Evolutionary conservation across 2,113 vertebrate species (phyloP), one percentile per base, ranked within the genome.

Genomic region (Circaetus gallicus): DNA sequence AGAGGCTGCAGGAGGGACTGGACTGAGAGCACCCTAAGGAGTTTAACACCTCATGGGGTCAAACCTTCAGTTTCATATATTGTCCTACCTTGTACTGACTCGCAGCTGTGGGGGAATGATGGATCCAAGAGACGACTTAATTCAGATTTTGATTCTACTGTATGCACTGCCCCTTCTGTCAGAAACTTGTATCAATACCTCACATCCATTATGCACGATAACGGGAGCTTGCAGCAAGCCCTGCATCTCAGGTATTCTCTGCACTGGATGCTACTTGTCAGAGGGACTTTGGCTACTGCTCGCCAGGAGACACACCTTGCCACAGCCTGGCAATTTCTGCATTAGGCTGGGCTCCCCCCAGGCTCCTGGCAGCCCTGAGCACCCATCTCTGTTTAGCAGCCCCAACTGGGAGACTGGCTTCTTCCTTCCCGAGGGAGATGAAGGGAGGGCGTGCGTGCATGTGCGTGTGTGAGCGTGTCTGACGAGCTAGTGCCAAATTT

Each of bases 361-460:
- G 6, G 18, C 18, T 79, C 11, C 40, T 80, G 72, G 67, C 43
- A 92, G 31, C 32, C 34, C 29, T 34, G 11, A 70, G 29, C 13
- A 45, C 52, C 13, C 38, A 36, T 16, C 1, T 0, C 25, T 7
- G 3, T 59, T 87, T 38, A 74, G 34, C 34, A 74, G 19, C 16
- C 13, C 18, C 36, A 56, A 1, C 10, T 24, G 29, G 16, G 40
- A 89, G 25, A 50, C 15, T 21, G 40, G 5, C 28, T 79, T 65
- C n/a, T 70, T 73, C n/a, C 17, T 38, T 86, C 66, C 55, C 2
- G 2, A 9, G 26, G 20, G 16, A 89, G 20, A 29, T 28, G 40
- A 59, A 53, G 8, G 28, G 11, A 31, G 18, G 53, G 13, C 0
- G 0, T 52, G 42, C 25, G 19, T 6, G 3, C 12, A 8, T 17